Evolutionary conservation across 2,797 vertebrate species (phyloP).

Genomic region (Hydrophis major): DNA sequence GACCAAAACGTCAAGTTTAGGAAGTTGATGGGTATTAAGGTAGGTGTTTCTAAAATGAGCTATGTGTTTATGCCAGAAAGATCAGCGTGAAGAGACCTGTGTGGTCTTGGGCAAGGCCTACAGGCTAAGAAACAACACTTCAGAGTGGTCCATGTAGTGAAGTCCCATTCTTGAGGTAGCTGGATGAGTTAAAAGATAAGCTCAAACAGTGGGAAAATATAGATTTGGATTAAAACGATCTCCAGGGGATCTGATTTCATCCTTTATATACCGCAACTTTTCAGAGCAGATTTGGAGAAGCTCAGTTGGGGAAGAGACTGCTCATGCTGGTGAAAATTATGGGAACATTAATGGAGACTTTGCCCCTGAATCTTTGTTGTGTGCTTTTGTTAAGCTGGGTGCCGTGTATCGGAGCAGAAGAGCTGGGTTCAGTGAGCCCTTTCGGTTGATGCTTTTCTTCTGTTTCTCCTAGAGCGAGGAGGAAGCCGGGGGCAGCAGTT

Average conservation of each 20-base stretch:
- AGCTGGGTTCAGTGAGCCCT: not conserved
- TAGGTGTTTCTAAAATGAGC: conserved; percentile 63
- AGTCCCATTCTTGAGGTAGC: not conserved
- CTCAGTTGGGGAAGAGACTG: not conserved
- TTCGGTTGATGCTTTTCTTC: conserved; percentile 12
- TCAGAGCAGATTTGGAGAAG: not conserved
- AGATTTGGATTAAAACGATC: not conserved
- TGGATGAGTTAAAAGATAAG: not conserved
- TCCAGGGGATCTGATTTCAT: not conserved
- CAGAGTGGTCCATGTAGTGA: not conserved
- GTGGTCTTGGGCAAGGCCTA: not conserved
- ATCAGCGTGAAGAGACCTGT: not conserved
- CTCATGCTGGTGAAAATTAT: not conserved
- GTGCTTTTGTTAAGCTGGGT: not conserved
- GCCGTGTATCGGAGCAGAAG: not conserved
- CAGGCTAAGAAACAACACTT: not conserved
- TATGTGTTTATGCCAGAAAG: not conserved
- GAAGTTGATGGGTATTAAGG: conserved; percentile 99
- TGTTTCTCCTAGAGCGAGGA: conserved; percentile 81
- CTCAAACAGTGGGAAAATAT: not conserved
- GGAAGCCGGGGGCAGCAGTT: conserved; percentile 83
- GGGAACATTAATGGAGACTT: not conserved
- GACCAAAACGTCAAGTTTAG: conserved; percentile 99
- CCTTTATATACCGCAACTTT: not conserved
- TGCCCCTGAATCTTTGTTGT: not conserved